phyloP scores from a whole-genome alignment of 2,797 vertebrate species.

The Crenuchus spilurus region DNA sequence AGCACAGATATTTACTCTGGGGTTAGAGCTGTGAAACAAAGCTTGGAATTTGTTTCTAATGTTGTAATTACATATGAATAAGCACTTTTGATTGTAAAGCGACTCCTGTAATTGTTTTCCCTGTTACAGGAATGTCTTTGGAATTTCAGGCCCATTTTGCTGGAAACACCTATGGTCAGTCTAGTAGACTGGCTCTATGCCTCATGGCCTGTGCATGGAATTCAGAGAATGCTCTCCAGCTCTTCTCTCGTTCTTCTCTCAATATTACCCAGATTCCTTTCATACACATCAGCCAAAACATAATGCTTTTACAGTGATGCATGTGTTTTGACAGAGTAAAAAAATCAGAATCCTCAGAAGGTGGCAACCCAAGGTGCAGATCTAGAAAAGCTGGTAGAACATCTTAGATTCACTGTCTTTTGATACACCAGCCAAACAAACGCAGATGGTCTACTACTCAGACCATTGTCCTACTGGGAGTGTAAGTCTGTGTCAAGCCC shows the following conservation, averaged over 20 bases:
- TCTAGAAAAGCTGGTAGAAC: conserved; percentile 39
- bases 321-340: conserved; percentile 40
- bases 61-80: background rate
- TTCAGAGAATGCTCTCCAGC: conserved; percentile 38
- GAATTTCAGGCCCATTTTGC: background rate
- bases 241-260: conserved; percentile 19
- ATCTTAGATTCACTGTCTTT: conserved; percentile 49
- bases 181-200: conserved; percentile 36
- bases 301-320: conserved; percentile 19
- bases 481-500: background rate
- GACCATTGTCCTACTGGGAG: background rate
- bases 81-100: background rate
- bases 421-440: conserved; percentile 48
- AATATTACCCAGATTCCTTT: conserved; percentile 29
- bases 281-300: conserved; percentile 28
- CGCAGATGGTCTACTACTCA: conserved; percentile 45
- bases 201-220: conserved; percentile 33
- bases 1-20: background rate
- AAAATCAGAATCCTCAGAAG: conserved; percentile 21
- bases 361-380: conserved; percentile 2
- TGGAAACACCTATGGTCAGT: conserved; percentile 2
- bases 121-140: background rate
- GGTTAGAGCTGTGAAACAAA: background rate
- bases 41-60: conserved; percentile 3
- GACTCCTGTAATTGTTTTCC: background rate